Evolutionary conservation across 2,888 invertebrate species (phyloP).

Genomic region (Merodon equestris): DNA sequence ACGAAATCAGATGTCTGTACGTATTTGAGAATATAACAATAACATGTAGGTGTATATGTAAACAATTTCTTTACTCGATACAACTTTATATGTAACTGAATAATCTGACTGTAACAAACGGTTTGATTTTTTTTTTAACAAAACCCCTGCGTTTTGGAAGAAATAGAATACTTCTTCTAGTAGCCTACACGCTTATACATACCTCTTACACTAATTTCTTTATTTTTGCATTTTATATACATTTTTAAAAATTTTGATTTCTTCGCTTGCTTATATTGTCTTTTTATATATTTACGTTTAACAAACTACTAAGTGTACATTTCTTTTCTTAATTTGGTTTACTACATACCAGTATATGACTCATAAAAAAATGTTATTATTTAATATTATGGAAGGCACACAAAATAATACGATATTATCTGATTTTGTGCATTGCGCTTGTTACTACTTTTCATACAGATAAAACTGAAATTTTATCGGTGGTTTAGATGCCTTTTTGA

Average conservation of each 20-base stretch:
- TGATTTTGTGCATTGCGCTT: conserved; percentile 47
- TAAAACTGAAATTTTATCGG: no score
- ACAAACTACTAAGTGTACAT: conserved; percentile 34
- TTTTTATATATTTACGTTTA: conserved; percentile 21
- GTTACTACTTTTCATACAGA: neutral
- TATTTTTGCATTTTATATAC: conserved; percentile 10
- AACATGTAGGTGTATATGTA: no score
- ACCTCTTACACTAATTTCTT: no score
- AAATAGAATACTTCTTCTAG: conserved; percentile 17
- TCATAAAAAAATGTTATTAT: conserved; percentile 33
- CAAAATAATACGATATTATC: conserved; percentile 43
- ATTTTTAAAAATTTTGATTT: conserved; percentile 21
- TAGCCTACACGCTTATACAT: conserved; percentile 7
- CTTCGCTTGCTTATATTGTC: conserved; percentile 45
- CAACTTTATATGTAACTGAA: no score
- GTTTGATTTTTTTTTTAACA: conserved; percentile 11
- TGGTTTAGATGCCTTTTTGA: no score
- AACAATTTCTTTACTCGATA: no score
- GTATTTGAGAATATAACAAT: no score
- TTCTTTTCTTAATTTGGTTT: neutral
- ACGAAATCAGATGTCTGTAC: no score
- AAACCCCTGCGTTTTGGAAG: conserved; percentile 17
- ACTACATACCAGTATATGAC: neutral
- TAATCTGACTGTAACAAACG: neutral
- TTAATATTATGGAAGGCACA: conserved; percentile 50